Conservation (phyloP, 2,797 vertebrate genomes). For the Phrynocephalus vlangalii region DNA sequence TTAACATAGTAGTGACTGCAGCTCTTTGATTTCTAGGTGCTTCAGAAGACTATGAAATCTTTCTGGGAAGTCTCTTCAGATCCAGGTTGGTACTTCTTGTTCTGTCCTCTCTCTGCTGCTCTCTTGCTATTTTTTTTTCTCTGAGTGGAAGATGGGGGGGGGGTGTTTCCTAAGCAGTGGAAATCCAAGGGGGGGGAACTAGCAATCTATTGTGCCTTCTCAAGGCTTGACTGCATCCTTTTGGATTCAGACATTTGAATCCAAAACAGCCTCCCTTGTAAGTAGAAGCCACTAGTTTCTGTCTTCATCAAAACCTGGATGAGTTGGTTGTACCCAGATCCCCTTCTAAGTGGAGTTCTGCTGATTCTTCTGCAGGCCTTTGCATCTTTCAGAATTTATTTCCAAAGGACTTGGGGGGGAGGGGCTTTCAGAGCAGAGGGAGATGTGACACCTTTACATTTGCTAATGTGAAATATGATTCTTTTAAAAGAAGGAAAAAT, state of each 20-base stretch:
- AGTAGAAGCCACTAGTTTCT: neutral
- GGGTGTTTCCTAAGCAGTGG: neutral
- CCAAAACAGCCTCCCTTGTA: neutral
- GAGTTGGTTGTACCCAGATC: neutral
- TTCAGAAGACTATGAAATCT: conserved; percentile 85
- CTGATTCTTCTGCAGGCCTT: neutral
- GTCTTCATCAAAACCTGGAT: neutral
- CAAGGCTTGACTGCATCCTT: neutral
- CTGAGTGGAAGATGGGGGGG: neutral
- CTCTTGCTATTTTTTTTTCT: conserved; percentile 39
- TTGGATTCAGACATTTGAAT: neutral
- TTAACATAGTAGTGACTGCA: conserved; percentile 76
- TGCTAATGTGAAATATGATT: neutral
- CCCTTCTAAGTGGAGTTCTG: neutral
- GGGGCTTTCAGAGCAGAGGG: neutral
- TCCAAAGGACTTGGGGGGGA: neutral
- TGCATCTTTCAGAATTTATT: neutral
- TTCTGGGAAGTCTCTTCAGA: conserved; percentile 80
- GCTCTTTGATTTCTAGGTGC: conserved; percentile 84
- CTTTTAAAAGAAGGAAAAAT: neutral
- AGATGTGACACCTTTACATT: neutral
- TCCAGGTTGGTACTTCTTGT: conserved; percentile 82
- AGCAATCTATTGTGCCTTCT: neutral
- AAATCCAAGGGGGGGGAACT: neutral
- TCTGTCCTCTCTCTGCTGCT: conserved; percentile 41